Conservation (phyloP, 2,113 vertebrate species). For the Podiceps cristatus region DNA sequence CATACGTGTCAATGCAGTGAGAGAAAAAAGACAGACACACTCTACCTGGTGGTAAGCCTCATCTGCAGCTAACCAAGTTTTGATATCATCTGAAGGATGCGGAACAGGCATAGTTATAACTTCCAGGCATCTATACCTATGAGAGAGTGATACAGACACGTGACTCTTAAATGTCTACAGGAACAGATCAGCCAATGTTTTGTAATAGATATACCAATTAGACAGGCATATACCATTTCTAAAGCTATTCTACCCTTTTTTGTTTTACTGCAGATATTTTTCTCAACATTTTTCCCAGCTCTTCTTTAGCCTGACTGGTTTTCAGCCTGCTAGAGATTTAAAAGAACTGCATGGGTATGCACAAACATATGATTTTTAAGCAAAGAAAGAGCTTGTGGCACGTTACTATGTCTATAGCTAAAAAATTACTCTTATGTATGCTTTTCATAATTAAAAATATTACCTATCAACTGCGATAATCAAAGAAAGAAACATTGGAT, state of each 20-base stretch:
- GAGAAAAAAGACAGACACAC: background rate
- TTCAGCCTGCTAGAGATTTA: background rate
- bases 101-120: constrained; percentile 39
- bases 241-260: background rate
- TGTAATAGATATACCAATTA: background rate
- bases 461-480: background rate
- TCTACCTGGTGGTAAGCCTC: constrained; percentile 23
- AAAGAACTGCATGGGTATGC: background rate
- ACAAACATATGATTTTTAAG: background rate
- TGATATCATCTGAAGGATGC: constrained; percentile 37
- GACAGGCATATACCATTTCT: background rate
- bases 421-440: background rate
- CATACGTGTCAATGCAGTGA: background rate
- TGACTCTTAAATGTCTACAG: background rate
- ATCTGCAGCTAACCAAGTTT: constrained; percentile 35
- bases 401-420: background rate
- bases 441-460: background rate
- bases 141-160: background rate
- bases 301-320: background rate
- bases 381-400: background rate
- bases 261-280: background rate
- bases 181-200: background rate
- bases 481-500: background rate
- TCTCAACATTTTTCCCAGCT: background rate
- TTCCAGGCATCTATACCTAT: constrained; percentile 29